A percentile compares a stretch with the other conserved stretches of the same genome.
Evolutionary conservation across 2,888 invertebrate genomes (phyloP).

Genomic region (Perizoma flavofasciatum): DNA sequence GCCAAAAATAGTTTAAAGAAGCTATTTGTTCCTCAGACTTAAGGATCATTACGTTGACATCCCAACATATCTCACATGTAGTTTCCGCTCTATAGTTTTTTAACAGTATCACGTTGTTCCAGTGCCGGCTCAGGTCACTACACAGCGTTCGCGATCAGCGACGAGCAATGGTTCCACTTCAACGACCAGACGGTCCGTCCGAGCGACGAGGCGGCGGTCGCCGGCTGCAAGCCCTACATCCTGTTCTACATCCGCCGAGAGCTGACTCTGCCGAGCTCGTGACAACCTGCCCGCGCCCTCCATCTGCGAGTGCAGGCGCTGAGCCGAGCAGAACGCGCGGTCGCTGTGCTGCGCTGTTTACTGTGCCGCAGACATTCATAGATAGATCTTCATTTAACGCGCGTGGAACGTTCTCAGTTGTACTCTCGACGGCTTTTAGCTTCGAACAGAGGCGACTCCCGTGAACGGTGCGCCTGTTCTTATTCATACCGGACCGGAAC

Average conservation of each 20-base stretch:
- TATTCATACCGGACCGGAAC: too few relatives aligned
- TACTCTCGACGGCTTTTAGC: too few relatives aligned
- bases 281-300: conserved; percentile 35
- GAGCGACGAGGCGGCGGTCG: conserved; percentile 86
- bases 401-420: background rate
- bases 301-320: background rate
- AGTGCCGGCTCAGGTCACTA: conserved; percentile 94
- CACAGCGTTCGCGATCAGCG: conserved; percentile 92
- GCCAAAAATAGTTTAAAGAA: too few relatives aligned
- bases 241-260: conserved; percentile 92
- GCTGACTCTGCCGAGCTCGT: conserved; percentile 65
- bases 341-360: conserved; percentile 2
- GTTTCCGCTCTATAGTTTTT: too few relatives aligned
- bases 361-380: conserved; percentile 11
- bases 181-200: conserved; percentile 93
- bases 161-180: conserved; percentile 93
- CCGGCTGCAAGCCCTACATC: conserved; percentile 92
- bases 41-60: too few relatives aligned
- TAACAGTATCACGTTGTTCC: too few relatives aligned
- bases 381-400: background rate
- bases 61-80: too few relatives aligned
- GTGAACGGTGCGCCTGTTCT: too few relatives aligned
- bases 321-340: background rate
- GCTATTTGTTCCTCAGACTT: too few relatives aligned
- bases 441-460: too few relatives aligned